Conservation (phyloP, 2,113 vertebrate genomes). For the Alethe castanea region DNA sequence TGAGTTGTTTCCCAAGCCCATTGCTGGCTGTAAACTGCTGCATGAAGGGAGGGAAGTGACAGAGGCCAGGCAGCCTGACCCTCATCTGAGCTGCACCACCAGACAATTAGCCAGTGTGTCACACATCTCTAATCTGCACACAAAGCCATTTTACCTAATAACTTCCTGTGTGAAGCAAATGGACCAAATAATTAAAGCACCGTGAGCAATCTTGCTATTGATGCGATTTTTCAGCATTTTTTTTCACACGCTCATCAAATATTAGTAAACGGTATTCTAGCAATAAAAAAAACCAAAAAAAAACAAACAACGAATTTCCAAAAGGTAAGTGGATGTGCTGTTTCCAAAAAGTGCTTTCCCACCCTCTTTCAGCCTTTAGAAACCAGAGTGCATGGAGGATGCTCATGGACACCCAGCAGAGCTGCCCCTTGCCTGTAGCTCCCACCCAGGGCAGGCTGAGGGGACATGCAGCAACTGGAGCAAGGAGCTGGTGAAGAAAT, state of each 20-base stretch:
- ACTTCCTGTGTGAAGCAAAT: background rate
- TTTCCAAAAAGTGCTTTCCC: background rate
- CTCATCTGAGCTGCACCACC: background rate
- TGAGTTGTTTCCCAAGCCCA: background rate
- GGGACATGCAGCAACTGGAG: background rate
- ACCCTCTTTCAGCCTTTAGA: background rate
- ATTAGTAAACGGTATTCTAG: background rate
- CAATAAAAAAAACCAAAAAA: background rate
- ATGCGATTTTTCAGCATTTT: background rate
- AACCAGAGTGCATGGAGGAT: background rate
- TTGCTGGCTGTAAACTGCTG: background rate
- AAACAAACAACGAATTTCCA: accelerated
- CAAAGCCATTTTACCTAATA: background rate
- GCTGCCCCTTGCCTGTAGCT: background rate
- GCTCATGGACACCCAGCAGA: background rate
- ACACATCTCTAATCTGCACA: background rate
- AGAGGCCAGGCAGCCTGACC: background rate
- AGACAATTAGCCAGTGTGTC: background rate
- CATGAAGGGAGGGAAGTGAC: background rate
- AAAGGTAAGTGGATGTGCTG: background rate
- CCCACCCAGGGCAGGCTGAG: background rate
- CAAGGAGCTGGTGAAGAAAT: background rate
- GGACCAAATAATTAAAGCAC: background rate
- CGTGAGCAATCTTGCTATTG: background rate
- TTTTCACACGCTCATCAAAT: background rate